phyloP scores from a whole-genome alignment of 2,888 invertebrate species.

The Cryptus viduatorius region DNA sequence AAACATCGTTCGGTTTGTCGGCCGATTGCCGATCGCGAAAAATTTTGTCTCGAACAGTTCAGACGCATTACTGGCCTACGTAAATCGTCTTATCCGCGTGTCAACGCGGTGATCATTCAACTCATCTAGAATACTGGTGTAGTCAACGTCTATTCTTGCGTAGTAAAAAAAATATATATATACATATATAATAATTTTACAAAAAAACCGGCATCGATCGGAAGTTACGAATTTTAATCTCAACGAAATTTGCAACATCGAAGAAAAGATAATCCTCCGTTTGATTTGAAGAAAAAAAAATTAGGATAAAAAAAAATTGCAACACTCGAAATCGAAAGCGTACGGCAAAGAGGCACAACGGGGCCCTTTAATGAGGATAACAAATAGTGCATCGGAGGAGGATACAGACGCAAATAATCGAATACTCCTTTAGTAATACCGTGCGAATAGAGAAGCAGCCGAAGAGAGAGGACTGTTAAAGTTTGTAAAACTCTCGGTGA shows the following conservation, averaged over 20 bases:
- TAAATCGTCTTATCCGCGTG: not conserved
- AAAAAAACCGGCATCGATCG: not conserved
- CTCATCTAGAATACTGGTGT: not conserved
- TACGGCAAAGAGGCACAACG: no score
- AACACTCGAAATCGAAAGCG: not conserved
- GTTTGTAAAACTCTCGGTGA: constrained; percentile 19
- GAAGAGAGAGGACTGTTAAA: not conserved
- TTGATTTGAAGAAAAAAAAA: not conserved
- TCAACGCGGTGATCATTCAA: not conserved
- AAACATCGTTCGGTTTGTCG: not conserved
- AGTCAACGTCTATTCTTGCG: no score
- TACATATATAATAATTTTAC: no score
- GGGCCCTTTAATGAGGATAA: not conserved
- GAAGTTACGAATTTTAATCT: not conserved
- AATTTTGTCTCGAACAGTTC: not conserved
- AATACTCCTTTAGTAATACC: not conserved
- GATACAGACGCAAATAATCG: not conserved
- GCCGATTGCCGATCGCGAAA: not conserved
- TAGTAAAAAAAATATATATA: no score
- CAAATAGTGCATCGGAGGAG: not conserved
- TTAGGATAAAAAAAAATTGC: not conserved
- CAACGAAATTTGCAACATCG: constrained; percentile 1
- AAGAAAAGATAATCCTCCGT: not conserved
- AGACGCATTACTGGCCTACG: not conserved
- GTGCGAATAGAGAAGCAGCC: not conserved